Conservation (phyloP, 2,888 invertebrate genomes). For the Lycaena phlaeas region DNA sequence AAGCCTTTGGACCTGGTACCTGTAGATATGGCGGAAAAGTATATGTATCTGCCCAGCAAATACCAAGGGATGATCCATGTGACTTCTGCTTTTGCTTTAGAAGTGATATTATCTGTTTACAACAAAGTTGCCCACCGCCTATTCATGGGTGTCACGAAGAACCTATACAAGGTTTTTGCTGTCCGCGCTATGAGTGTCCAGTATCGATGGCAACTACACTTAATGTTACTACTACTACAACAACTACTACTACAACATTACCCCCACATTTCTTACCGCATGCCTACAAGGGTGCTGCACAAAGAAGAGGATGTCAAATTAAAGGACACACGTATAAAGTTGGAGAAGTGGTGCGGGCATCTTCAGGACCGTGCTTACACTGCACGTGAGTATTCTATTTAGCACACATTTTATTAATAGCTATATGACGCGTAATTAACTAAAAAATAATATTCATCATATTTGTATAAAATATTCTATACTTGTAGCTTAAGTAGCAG, state of each 20-base stretch:
- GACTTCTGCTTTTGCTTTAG: constrained; percentile 98
- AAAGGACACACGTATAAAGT: constrained; percentile 88
- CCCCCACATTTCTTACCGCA: constrained; percentile 88
- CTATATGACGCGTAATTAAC: not conserved
- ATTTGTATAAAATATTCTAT: not conserved
- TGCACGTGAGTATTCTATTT: constrained; percentile 86
- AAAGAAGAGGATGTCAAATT: constrained; percentile 87
- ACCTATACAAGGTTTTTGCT: constrained; percentile 94
- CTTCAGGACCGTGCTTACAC: constrained; percentile 93
- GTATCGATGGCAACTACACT: constrained; percentile 88
- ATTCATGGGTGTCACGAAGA: constrained; percentile 94
- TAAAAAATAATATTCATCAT: not conserved
- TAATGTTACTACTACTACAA: constrained; percentile 89
- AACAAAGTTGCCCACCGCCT: constrained; percentile 96
- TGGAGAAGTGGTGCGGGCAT: constrained; percentile 87
- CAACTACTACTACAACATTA: constrained; percentile 88
- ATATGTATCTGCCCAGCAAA: constrained; percentile 95
- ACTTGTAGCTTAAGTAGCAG: too few species aligned
- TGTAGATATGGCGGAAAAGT: constrained; percentile 94
- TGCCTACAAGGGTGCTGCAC: constrained; percentile 82
- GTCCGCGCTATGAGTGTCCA: constrained; percentile 94
- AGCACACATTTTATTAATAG: not conserved
- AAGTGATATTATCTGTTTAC: constrained; percentile 94
- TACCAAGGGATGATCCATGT: constrained; percentile 94
- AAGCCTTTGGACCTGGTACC: constrained; percentile 89